Percentiles rank a stretch among this genome's conserved stretches.
Conservation (phyloP, 2,113 vertebrate species). For the Saccopteryx leptura region DNA sequence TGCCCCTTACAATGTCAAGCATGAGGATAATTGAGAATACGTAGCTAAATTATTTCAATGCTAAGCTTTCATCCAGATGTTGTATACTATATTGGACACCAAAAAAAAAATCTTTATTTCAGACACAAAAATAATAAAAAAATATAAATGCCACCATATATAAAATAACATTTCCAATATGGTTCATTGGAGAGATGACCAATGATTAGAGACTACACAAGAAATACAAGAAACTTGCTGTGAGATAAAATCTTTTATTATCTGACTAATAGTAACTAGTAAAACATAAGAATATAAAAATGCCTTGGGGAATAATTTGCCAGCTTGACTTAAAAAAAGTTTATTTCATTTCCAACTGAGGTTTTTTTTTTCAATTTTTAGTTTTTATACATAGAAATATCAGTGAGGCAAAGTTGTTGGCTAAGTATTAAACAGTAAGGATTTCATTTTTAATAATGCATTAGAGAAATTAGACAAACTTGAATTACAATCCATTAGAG, state of each 20-base stretch:
- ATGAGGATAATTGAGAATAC: conserved; percentile 64
- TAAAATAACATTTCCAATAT: conserved; percentile 51
- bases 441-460: conserved; percentile 12
- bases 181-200: not conserved
- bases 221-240: not conserved
- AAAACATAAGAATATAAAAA: not conserved
- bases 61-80: conserved; percentile 71
- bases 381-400: not conserved
- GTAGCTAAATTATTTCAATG: conserved; percentile 63
- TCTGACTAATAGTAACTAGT: not conserved
- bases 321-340: not conserved
- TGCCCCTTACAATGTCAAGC: conserved; percentile 56
- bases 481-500: not conserved
- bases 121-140: conserved; percentile 32
- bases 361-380: not conserved
- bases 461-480: not conserved
- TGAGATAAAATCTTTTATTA: not conserved
- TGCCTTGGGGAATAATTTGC: not conserved
- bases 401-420: not conserved
- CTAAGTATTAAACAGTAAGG: not conserved
- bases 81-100: not conserved
- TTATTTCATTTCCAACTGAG: not conserved
- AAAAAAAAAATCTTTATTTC: conserved; percentile 34
- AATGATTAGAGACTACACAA: not conserved
- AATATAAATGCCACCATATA: conserved; percentile 39